Base-by-base conservation (phyloP, 2,797 vertebrate species). In the Falco naumanni region DNA sequence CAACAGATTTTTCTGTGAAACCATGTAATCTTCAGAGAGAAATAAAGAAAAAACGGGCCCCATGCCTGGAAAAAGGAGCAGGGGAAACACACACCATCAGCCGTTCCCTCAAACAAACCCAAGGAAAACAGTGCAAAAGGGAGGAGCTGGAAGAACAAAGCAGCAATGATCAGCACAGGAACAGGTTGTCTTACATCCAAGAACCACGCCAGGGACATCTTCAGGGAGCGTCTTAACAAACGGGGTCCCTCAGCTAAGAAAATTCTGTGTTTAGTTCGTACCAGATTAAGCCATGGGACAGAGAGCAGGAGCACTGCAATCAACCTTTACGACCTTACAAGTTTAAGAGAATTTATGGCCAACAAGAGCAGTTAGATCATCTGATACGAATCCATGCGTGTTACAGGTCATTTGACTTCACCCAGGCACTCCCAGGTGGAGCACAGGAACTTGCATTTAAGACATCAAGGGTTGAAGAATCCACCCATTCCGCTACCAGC, bases 141-240 rank as follows among this genome's bases (percentile, higher is more conserved):
- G 87, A 96, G 92, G 78, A 95, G 84, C 75, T 89, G 75, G 57
- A 56, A 90, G 84, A 87, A 92, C 84, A 93, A 94, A 95, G 81
- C 71, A 87, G 78, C 48, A 56, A 50, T 0, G 6, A 82, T 18
- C 4, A 0, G 66, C 56, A 29, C 4, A 60, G 81, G 75, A 92
- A 75, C 11, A 65, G 81, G 71, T 87, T 61, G 60, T 64, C 60
- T 64, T 87, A 12, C 3, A 22, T 37, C 39, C 5, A 22, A 95
- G 78, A 45, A 43, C n/a, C 84, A 16, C 0, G 4, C 41, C 76
- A 84, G 72, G 83, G 59, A 43, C 89, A 64, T 57, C 75, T 68
- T 84, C 90, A 80, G 60, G 81, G 66, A 84, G 69, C 34, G 75
- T 59, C 54, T 43, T 43, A 17, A 70, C 0, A 9, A 75, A 60